Base-by-base conservation (phyloP, 2,888 invertebrate species). In the Salpingus planirostris region DNA sequence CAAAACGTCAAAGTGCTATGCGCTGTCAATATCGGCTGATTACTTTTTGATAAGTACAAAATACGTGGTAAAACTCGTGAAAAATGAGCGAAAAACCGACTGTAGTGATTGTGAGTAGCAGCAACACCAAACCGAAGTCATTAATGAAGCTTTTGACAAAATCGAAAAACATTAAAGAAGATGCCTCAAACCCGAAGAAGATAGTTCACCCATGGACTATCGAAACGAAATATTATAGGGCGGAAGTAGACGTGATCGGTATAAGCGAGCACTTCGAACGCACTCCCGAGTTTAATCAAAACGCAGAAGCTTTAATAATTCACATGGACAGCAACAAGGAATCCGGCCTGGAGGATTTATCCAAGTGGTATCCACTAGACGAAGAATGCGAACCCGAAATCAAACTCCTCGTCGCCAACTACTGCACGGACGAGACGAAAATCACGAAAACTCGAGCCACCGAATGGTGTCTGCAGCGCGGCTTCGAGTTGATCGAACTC, bases 211-310 rank as follows among this genome's bases (percentile, higher is more conserved):
- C 66, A 1, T 76, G 76, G 74, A 65, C 68, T 38, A 72, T 82
- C 37, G 72, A 77, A 42, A 82, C 78, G 21, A 84, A 83, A 59
- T 84, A 84, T 62, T 84, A 83, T 52, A 70, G 71, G 24, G 72
- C 78, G 7, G 67, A 74, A 52, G 68, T 80, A 15, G 60, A 70
- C 41, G 49, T 83, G 11, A 72, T 75, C 47, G 62, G 70, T 1
- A 60, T 74, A 28, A 67, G 48, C 52, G 60, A 46, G 61, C 33
- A 70, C 39, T 66, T 65, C 15, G 57, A 68, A 30, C 63, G 71
- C 12, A 61, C 64, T 36, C 59, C 70, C 42, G 58, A 65, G 22
- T 62, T 71, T 46, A 61, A 66, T 7, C 55, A 66, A 23, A 55
- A 58, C 31, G 69, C 78, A 3, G 73, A 80, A 56, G 80, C 78